A percentile compares a stretch with the other conserved stretches of the same genome.
phyloP scores from a whole-genome alignment of 2,888 invertebrate genomes.

The Ashinkailepas kermadecensis region DNA sequence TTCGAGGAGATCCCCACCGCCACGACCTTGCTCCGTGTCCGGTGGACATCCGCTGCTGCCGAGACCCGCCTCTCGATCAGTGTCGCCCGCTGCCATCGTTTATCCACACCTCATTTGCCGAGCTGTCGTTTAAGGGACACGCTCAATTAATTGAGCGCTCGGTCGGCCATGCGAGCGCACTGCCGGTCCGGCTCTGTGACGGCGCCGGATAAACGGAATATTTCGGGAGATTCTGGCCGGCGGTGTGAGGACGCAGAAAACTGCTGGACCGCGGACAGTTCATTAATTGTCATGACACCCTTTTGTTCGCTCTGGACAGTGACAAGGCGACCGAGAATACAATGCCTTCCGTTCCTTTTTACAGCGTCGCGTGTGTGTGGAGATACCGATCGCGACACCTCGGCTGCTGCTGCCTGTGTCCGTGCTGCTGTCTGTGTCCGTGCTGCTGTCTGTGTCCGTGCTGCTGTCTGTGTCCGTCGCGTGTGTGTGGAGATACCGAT shows the following conservation, averaged over 20 bases:
- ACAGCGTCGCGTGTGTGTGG: too few relatives aligned
- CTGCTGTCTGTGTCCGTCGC: too few relatives aligned
- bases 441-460: too few relatives aligned
- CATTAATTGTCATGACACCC: slow-evolving; percentile 6
- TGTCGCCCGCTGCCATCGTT: background rate
- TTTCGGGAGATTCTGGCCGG: background rate
- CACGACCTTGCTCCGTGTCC: too few relatives aligned
- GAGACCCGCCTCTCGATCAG: background rate
- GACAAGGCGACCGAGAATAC: background rate
- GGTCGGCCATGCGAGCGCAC: background rate
- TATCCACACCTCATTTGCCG: background rate
- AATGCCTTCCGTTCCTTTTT: background rate
- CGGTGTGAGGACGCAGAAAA: background rate
- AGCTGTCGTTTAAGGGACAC: background rate
- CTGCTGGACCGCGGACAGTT: background rate
- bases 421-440: too few relatives aligned
- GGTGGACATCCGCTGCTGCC: background rate
- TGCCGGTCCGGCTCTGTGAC: background rate
- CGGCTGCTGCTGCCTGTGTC: background rate
- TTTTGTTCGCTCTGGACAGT: background rate
- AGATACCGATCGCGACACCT: background rate
- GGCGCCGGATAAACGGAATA: background rate
- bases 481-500: too few relatives aligned
- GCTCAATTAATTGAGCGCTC: slow-evolving; percentile 8
- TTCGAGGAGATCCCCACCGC: too few relatives aligned